A percentile compares a stretch with the other conserved stretches of the same genome.
phyloP scores from a whole-genome alignment of 2,113 vertebrate genomes.

The Nannobrachium achirus region DNA sequence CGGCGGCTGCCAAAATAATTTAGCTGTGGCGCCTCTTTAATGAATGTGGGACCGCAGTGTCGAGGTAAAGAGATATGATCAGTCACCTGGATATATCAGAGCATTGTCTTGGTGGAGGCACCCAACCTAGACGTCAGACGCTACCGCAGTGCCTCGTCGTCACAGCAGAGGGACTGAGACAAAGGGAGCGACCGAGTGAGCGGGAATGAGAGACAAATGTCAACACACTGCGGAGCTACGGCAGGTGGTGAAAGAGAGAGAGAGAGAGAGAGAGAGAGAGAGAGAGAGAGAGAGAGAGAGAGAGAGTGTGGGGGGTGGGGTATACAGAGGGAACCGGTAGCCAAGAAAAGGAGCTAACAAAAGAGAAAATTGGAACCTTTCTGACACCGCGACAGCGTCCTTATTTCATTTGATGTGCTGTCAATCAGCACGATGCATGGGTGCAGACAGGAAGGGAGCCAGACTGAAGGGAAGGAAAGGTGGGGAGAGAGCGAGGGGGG shows the following conservation, averaged over 20 bases:
- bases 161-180: slow-evolving; percentile 39
- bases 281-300: slow-evolving; percentile 40
- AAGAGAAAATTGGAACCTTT: slow-evolving; percentile 43
- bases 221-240: slow-evolving; percentile 26
- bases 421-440: slow-evolving; percentile 71
- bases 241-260: slow-evolving; percentile 29
- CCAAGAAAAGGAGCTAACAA: slow-evolving; percentile 18
- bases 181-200: slow-evolving; percentile 20
- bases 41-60: slow-evolving; percentile 62
- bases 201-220: slow-evolving; percentile 53
- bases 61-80: slow-evolving; percentile 51
- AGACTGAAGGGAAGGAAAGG: slow-evolving; percentile 30
- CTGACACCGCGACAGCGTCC: slow-evolving; percentile 57
- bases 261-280: neutral
- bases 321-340: no score
- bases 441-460: slow-evolving; percentile 1
- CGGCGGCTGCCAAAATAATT: slow-evolving; percentile 74
- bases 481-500: slow-evolving; percentile 23
- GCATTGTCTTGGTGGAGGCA: slow-evolving; percentile 44
- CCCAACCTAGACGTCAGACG: slow-evolving; percentile 29
- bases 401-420: slow-evolving; percentile 76
- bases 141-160: slow-evolving; percentile 32
- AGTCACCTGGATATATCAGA: slow-evolving; percentile 55
- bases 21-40: slow-evolving; percentile 70
- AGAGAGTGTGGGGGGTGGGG: slow-evolving; percentile 43